Conservation (phyloP, 2,888 invertebrate species). For the Agapostemon virescens region DNA sequence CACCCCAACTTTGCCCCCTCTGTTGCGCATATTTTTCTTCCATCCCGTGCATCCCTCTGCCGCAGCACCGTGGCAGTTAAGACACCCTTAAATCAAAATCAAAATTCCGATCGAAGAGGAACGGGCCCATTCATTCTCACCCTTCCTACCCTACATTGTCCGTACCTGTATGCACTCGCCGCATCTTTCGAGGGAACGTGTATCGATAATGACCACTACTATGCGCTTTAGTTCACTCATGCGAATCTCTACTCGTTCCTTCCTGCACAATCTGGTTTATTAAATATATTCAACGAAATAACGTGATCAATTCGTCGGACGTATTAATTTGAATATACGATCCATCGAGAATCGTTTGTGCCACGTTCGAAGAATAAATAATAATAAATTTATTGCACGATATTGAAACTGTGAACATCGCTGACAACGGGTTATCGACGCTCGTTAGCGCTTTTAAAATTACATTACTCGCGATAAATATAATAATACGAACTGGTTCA, state of each 20-base stretch:
- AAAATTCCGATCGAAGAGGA: conserved; percentile 37
- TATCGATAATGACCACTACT: background rate
- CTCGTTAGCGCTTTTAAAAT: background rate
- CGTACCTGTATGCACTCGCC: background rate
- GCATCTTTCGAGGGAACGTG: conserved; percentile 11
- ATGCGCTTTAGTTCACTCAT: background rate
- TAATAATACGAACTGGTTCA: background rate
- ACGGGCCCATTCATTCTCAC: conserved; percentile 24
- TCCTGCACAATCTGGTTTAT: background rate
- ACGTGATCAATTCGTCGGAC: background rate
- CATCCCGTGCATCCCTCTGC: conserved; percentile 26
- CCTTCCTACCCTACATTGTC: conserved; percentile 12
- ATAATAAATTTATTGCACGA: background rate
- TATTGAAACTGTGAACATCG: background rate
- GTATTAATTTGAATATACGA: background rate
- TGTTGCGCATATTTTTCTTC: conserved; percentile 37
- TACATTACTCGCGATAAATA: background rate
- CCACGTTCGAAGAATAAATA: background rate
- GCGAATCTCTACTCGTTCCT: background rate
- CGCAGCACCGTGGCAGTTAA: conserved; percentile 28
- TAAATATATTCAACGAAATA: background rate
- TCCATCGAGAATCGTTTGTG: background rate
- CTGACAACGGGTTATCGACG: background rate
- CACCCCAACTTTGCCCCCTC: conserved; percentile 52
- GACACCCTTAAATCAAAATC: conserved; percentile 38